Percentiles rank a stretch among this genome's conserved stretches.
These are phyloP conservation scores for Upupa epops DNA, from an alignment of 2,113 vertebrate genomes.

Conservation along the genomic window DNA sequence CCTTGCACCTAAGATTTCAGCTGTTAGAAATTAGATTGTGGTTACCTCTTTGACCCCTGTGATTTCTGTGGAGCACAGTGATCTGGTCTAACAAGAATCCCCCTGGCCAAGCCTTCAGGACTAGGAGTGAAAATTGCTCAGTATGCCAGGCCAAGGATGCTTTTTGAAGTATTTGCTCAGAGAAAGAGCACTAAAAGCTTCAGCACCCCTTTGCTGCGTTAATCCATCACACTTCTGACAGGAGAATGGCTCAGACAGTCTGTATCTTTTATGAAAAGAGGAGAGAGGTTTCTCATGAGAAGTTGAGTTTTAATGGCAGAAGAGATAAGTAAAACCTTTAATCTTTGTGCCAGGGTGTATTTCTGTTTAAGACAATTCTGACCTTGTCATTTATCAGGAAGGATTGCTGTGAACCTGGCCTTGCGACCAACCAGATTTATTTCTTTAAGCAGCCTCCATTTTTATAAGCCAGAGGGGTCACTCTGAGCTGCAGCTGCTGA, in stretches of 20 bases:
- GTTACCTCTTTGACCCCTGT: slow-evolving; percentile 40
- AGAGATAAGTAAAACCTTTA: background rate
- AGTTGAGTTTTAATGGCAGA: background rate
- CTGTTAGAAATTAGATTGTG: slow-evolving; percentile 56
- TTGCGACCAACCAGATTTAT: background rate
- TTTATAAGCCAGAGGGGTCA: background rate
- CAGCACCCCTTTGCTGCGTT: background rate
- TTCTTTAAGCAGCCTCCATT: background rate
- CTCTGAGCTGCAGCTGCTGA: slow-evolving; percentile 17
- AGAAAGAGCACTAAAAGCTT: background rate
- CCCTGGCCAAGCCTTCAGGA: background rate
- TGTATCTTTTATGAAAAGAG: background rate
- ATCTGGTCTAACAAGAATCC: slow-evolving; percentile 39
- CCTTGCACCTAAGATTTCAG: slow-evolving; percentile 2
- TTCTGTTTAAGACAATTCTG: slow-evolving; percentile 5
- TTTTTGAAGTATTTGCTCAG: slow-evolving; percentile 6
- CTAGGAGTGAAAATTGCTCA: slow-evolving; percentile 4
- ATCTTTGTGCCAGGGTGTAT: background rate
- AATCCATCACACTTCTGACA: slow-evolving; percentile 13
- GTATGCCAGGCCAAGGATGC: background rate
- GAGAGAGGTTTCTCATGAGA: background rate
- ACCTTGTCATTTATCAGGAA: background rate
- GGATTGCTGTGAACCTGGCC: background rate
- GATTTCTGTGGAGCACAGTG: slow-evolving; percentile 4
- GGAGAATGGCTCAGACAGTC: background rate